phyloP scores from a whole-genome alignment of 1,140 invertebrate genomes.

The Pinna nobilis region DNA sequence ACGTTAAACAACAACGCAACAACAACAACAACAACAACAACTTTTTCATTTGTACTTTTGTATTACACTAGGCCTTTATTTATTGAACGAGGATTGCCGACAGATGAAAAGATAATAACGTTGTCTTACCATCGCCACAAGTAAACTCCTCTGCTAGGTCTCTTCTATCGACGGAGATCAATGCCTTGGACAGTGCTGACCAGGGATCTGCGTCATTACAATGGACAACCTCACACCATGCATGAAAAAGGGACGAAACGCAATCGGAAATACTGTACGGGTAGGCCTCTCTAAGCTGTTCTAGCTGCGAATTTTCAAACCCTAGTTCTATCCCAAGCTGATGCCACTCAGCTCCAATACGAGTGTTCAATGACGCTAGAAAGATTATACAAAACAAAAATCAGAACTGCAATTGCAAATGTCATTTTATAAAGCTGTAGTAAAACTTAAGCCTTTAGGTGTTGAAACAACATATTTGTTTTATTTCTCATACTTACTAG shows the following conservation, averaged over 20 bases:
- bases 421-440: too few species aligned
- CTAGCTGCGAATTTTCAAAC: not conserved
- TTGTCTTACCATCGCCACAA: too few species aligned
- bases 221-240: not conserved
- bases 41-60: too few species aligned
- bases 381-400: not conserved
- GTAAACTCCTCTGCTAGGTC: not conserved
- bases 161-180: not conserved
- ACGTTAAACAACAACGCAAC: too few species aligned
- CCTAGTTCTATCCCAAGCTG: not conserved
- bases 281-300: slow-evolving; percentile 4
- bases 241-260: not conserved
- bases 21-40: too few species aligned
- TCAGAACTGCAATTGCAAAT: too few species aligned
- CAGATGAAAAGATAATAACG: not conserved
- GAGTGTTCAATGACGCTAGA: not conserved
- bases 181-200: not conserved
- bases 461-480: too few species aligned
- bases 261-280: not conserved
- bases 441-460: too few species aligned
- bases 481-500: too few species aligned
- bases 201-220: too few species aligned
- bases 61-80: not conserved
- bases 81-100: too few species aligned
- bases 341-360: not conserved